Conservation (phyloP, 2,113 vertebrate genomes). For the Macrotis lagotis region DNA sequence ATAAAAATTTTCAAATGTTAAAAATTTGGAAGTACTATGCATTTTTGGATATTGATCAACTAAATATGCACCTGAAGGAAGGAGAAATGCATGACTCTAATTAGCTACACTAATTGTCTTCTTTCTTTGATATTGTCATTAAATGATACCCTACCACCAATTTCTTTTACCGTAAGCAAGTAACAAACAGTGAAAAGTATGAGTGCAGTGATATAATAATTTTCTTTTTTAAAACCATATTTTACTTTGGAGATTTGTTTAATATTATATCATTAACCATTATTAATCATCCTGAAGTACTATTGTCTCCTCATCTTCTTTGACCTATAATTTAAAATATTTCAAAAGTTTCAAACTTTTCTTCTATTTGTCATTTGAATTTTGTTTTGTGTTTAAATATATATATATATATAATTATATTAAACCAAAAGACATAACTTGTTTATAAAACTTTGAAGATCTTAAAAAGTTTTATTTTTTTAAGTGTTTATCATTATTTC, state of each 20-base stretch:
- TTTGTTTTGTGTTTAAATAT: neutral
- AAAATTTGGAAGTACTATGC: neutral
- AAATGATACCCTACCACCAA: neutral
- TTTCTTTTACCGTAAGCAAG: neutral
- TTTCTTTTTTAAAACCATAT: neutral
- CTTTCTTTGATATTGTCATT: neutral
- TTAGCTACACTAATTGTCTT: neutral
- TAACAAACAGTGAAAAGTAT: neutral
- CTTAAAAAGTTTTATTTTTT: neutral
- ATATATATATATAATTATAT: neutral
- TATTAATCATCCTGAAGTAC: neutral
- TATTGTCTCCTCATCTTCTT: neutral
- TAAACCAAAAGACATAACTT: neutral
- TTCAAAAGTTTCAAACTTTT: neutral
- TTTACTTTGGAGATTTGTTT: neutral
- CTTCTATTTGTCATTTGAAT: neutral
- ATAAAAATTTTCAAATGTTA: neutral
- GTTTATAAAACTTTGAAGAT: neutral
- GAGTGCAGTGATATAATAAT: neutral
- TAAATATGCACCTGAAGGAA: neutral
- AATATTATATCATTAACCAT: neutral
- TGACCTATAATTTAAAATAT: neutral
- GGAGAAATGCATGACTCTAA: neutral
- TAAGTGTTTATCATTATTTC: too few relatives aligned
- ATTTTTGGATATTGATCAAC: neutral